Percentiles rank a stretch among this genome's conserved stretches.
phyloP scores from a whole-genome alignment of 2,888 invertebrate genomes.

The Cantharis rustica region DNA sequence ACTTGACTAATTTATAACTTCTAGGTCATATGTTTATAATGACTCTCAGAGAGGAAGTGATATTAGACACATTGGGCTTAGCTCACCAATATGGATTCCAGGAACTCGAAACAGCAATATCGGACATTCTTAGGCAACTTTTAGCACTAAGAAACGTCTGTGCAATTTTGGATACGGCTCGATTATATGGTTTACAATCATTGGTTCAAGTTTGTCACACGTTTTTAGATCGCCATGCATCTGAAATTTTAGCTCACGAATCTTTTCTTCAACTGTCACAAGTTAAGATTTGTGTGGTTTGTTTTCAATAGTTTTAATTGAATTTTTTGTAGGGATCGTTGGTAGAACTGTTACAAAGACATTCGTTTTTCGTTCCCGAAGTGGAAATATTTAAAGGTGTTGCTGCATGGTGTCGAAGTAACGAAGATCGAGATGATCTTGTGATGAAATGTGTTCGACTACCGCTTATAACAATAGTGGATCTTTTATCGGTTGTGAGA shows the following conservation, averaged over 20 bases:
- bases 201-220: slow-evolving; percentile 81
- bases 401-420: slow-evolving; percentile 82
- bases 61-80: slow-evolving; percentile 77
- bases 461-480: slow-evolving; percentile 85
- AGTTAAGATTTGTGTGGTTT: slow-evolving; percentile 54
- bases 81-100: slow-evolving; percentile 96
- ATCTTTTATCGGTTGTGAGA: slow-evolving; percentile 86
- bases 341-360: slow-evolving; percentile 82
- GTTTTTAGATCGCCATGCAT: slow-evolving; percentile 89
- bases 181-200: slow-evolving; percentile 70
- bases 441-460: slow-evolving; percentile 72
- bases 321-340: slow-evolving; percentile 67
- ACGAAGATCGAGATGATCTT: slow-evolving; percentile 60
- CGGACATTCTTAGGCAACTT: slow-evolving; percentile 89
- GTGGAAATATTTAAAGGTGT: slow-evolving; percentile 94
- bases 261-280: slow-evolving; percentile 83
- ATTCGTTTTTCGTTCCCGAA: slow-evolving; percentile 96
- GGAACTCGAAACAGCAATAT: slow-evolving; percentile 89
- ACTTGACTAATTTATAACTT: slow-evolving; percentile 11
- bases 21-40: slow-evolving; percentile 70
- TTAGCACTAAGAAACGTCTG: slow-evolving; percentile 90
- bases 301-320: background rate
- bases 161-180: slow-evolving; percentile 91
- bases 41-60: slow-evolving; percentile 69
- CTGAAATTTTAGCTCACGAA: slow-evolving; percentile 81